Evolutionary conservation across 2,797 vertebrate genomes (phyloP), one percentile per base, ranked within the genome.

Genomic region (Enteromius unitaeniatus): DNA sequence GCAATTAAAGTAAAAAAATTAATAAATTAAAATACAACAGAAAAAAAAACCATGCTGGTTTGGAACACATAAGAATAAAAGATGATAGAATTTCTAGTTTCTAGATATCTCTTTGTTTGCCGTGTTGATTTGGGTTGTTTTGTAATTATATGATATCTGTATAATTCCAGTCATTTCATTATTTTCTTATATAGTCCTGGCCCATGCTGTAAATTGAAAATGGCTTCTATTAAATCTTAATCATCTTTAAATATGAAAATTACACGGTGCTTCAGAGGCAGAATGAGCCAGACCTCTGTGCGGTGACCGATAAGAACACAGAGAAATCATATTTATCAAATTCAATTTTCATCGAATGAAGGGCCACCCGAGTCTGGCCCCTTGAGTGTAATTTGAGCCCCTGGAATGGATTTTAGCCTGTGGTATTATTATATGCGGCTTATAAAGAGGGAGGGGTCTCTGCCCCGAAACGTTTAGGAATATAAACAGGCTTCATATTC

Each of bases 271-370:
- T 86, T 83, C 86, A 68, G 76, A 82, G 83, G 85, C 47, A 70
- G 69, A 75, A 73, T 42, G 65, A 74, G 72, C 79, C 64, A 77
- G 19, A 34, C 62, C 73, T 83, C 65, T 68, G 83, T 84, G 45
- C 62, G 45, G 34, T 65, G 78, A 78, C 69, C 86, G 84, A 90
- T 89, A 89, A 87, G 87, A 87, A 88, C 75, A 88, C 84, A 72
- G 86, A 86, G 83, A 83, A 78, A 87, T 85, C 84, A 26, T 84
- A 88, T 89, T 88, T 87, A 86, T 79, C 83, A 81, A 88, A 89
- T 88, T 88, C 17, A 81, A 89, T 90, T 89, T 89, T 81, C 58
- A 87, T 83, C 82, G 85, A 88, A 85, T 86, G 53, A 69, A 69
- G 55, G 82, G 82, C 60, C 86, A 86, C 82, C 76, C 69, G 15